Base-by-base conservation (phyloP, 2,797 vertebrate genomes). In the Sciurus carolinensis region DNA sequence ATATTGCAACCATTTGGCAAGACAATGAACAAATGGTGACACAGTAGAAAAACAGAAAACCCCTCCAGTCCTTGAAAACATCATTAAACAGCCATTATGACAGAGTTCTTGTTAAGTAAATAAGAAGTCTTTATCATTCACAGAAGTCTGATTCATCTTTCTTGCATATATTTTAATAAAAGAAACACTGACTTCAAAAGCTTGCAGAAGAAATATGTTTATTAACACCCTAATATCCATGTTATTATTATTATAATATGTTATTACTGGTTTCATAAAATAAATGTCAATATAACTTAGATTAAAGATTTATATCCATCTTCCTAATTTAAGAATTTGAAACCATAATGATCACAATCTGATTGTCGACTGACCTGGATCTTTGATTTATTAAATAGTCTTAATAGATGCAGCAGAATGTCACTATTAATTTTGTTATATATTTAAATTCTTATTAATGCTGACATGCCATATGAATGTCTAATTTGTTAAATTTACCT, bases 341-440 rank as follows among this genome's bases (percentile, higher is more conserved):
- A 97, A 57, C 83, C 87, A 89, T 50, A 96, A 97, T 97, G 79
- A 97, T 97, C 91, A 26, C 12, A 98, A 93, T 97, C 84, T 93
- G 95, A 73, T 54, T 95, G 30, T 90, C 96, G 77, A 98, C 75
- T 98, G 84, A 97, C 69, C 24, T 95, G 82, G 22, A 93, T 91
- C 82, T 97, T 98, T 98, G 17, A 98, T 97, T 97, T 98, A 96
- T 97, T 97, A 97, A 94, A 95, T 94, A 36, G 72, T 96, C 17
- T 73, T 97, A 98, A 96, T 95, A 57, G 66, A 97, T 88, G 91
- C 42, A 93, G 50, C 84, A 97, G 6, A 95, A 96, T 92, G 87
- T 85, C 92, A 96, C 26, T 92, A 88, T 96, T 97, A 84, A 94
- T 96, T 83, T 79, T 95, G 12, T 89, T 95, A 95, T 44, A 96